A percentile compares a stretch with the other conserved stretches of the same genome.
phyloP scores from a whole-genome alignment of 2,888 invertebrate species.

The Brachynemurus nebulosus region DNA sequence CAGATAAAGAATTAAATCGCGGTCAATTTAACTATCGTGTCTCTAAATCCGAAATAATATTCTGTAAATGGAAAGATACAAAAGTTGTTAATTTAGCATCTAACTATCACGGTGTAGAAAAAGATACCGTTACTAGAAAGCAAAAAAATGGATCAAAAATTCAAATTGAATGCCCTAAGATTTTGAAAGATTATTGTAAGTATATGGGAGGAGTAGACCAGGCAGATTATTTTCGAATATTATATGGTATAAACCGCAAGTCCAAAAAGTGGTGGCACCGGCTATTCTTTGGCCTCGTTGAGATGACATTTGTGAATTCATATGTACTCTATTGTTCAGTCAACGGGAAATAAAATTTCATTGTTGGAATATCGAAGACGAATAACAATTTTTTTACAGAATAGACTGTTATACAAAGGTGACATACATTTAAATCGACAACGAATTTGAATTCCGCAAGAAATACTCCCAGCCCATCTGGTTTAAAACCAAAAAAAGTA shows the following conservation, averaged over 20 bases:
- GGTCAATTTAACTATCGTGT: conserved; percentile 15
- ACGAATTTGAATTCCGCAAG: neutral
- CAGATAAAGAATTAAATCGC: conserved; percentile 15
- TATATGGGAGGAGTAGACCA: conserved; percentile 18
- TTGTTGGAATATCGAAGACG: conserved; percentile 11
- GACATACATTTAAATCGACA: neutral
- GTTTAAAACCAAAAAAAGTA: neutral
- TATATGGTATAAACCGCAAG: conserved; percentile 13
- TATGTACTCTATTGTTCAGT: conserved; percentile 11
- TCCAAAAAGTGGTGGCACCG: conserved; percentile 22
- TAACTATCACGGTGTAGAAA: conserved; percentile 18
- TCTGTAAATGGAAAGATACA: conserved; percentile 17
- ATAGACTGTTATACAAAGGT: neutral
- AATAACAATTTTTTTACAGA: neutral
- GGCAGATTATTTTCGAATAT: conserved; percentile 13
- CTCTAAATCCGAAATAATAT: conserved; percentile 9
- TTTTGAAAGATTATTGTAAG: conserved; percentile 17
- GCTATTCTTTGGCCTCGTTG: conserved; percentile 19
- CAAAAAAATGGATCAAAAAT: conserved; percentile 15
- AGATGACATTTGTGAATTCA: conserved; percentile 19
- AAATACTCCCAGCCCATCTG: neutral
- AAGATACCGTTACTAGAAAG: conserved; percentile 14
- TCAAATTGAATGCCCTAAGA: conserved; percentile 14
- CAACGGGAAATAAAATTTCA: conserved; percentile 10
- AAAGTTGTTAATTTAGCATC: conserved; percentile 13